Conservation (phyloP, 2,888 invertebrate species). For the Slavum lentiscoides region DNA sequence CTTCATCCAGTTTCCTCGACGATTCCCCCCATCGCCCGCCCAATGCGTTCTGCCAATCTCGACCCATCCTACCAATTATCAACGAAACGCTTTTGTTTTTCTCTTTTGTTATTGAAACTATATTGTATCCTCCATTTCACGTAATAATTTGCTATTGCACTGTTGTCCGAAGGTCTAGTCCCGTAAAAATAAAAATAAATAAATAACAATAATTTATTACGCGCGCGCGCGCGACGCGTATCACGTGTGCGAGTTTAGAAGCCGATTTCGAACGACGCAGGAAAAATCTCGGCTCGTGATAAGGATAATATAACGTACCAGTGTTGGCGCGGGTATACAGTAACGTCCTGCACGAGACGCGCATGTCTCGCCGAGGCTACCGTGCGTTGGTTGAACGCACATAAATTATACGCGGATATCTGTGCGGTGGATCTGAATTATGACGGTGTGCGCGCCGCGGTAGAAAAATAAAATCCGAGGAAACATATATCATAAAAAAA, state of each 20-base stretch:
- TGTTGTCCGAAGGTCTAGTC: too few relatives aligned
- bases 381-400: constrained; percentile 49
- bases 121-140: too few relatives aligned
- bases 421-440: constrained; percentile 52
- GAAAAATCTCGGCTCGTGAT: constrained; percentile 51
- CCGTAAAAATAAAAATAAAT: too few relatives aligned
- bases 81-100: too few relatives aligned
- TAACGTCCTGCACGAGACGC: constrained; percentile 28
- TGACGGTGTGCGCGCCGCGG: constrained; percentile 37
- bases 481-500: constrained; percentile 51
- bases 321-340: background rate
- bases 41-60: too few relatives aligned
- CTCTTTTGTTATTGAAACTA: too few relatives aligned
- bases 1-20: too few relatives aligned
- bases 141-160: too few relatives aligned
- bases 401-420: constrained; percentile 52
- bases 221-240: background rate
- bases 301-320: background rate
- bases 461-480: constrained; percentile 35
- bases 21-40: too few relatives aligned
- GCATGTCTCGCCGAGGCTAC: constrained; percentile 46
- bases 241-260: constrained; percentile 20
- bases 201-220: background rate
- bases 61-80: too few relatives aligned
- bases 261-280: constrained; percentile 37